phyloP scores from a whole-genome alignment of 2,888 invertebrate species.

The Odontothrips loti region DNA sequence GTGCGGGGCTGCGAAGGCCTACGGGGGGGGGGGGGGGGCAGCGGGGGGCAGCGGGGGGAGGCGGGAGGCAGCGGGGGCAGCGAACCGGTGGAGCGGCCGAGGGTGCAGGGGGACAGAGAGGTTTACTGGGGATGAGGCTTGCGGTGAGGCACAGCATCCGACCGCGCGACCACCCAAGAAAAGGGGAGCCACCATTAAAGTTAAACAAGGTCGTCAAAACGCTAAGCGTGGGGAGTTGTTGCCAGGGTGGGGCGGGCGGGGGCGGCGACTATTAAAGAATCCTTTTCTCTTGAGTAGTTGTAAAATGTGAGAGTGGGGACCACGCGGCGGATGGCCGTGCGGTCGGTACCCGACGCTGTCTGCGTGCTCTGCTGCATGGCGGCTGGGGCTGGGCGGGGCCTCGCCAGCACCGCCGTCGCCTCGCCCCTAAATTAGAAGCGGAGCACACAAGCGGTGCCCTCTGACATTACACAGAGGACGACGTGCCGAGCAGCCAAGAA shows the following conservation, averaged over 20 bases:
- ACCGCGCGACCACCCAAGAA: not conserved
- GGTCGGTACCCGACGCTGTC: not conserved
- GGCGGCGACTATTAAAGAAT: not conserved
- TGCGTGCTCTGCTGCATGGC: not conserved
- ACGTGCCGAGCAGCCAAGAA: too few relatives aligned
- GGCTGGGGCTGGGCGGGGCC: too few relatives aligned
- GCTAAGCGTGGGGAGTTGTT: not conserved
- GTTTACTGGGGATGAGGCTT: not conserved
- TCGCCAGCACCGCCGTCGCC: too few relatives aligned
- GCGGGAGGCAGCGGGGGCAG: not conserved
- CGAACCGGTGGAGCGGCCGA: not conserved
- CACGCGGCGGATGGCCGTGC: not conserved
- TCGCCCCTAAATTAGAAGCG: too few relatives aligned
- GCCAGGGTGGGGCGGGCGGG: not conserved
- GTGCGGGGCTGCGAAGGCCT: not conserved
- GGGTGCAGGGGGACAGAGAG: not conserved
- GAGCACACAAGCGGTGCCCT: too few relatives aligned
- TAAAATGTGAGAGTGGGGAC: not conserved
- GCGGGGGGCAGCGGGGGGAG: not conserved
- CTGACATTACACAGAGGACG: too few relatives aligned
- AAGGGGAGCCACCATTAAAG: not conserved
- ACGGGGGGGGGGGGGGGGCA: not conserved
- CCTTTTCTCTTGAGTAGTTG: not conserved
- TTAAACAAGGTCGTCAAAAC: constrained; percentile 25
- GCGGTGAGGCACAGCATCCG: not conserved